phyloP scores from a whole-genome alignment of 1,140 invertebrate genomes.

The Trichonephila clavipes region DNA sequence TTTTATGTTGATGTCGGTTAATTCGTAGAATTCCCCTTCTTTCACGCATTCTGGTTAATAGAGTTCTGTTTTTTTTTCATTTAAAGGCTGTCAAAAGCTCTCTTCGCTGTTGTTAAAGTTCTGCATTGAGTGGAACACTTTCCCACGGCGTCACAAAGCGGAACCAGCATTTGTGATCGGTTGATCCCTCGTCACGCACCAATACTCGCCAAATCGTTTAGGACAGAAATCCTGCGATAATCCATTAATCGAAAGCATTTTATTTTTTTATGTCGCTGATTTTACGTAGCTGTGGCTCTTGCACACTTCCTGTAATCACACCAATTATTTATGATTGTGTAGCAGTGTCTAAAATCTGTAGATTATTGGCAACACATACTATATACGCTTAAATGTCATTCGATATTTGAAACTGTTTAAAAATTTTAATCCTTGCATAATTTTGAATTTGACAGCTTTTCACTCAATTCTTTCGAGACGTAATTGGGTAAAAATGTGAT shows the following conservation, averaged over 20 bases:
- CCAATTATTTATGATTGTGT: too few species aligned
- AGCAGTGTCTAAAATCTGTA: too few species aligned
- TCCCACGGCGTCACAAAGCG: not conserved
- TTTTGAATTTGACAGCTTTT: too few species aligned
- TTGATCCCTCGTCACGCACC: not conserved
- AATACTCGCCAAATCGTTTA: not conserved
- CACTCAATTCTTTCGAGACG: too few species aligned
- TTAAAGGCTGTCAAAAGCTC: conserved; percentile 14
- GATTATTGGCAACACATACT: too few species aligned
- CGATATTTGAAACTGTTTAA: too few species aligned
- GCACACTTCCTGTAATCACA: not conserved
- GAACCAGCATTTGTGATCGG: not conserved
- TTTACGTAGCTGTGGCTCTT: not conserved
- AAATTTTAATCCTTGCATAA: too few species aligned
- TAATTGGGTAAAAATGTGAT: too few species aligned
- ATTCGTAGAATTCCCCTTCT: not conserved
- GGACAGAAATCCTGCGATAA: not conserved
- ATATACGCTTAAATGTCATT: too few species aligned
- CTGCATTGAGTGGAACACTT: not conserved
- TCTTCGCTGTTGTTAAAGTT: not conserved
- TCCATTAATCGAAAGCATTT: not conserved
- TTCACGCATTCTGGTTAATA: not conserved
- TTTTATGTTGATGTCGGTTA: not conserved
- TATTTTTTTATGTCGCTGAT: not conserved
- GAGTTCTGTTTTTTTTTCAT: not conserved